Base-by-base conservation (phyloP, 1,140 invertebrate genomes). In the Drosophila melanogaster region DNA sequence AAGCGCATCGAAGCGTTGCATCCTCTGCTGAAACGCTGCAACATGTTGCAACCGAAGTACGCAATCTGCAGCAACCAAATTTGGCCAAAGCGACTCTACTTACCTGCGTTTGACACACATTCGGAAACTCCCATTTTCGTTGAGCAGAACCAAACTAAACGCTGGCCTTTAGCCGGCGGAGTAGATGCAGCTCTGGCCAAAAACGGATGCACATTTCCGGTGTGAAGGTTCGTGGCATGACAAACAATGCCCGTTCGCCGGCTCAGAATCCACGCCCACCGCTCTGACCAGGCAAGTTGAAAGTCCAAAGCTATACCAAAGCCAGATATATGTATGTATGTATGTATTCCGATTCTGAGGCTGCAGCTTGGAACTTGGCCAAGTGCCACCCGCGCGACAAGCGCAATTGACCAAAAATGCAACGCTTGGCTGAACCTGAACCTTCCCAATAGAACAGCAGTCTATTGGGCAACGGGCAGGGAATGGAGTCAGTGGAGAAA, bases 341-440 rank as follows among this genome's bases (percentile, higher is more conserved):
- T 37, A 26, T 37, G n/a, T 37, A 3, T 56, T 33, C 35, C 30
- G 43, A 46, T 22, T 15, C 43, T 47, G 33, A 24, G 44, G 56
- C 53, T 65, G 37, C 19, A 46, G 35, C 37, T 59, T 51, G 62
- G 37, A 69, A 24, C 35, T 33, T 19, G 65, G 60, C 65, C 60
- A 65, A 67, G 69, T 60, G 62, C 74, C 80, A 74, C 64, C 83
- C 75, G 83, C 83, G 83, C 83, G 83, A 86, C 79, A 81, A 77
- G 53, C 74, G 65, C 76, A 86, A 86, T 87, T 86, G 83, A 86
- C 83, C 83, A 86, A 86, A 85, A 76, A 86, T 87, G 75, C 75
- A 73, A 83, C 79, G 83, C 83, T 86, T 72, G 41, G 83, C 24
- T 87, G 74, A 73, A 55, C 57, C 24, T 87, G 74, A 73, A 55